These are phyloP conservation scores for Drepana arcuata DNA, from an alignment of 1,140 invertebrate species.

Conservation along the genomic window DNA sequence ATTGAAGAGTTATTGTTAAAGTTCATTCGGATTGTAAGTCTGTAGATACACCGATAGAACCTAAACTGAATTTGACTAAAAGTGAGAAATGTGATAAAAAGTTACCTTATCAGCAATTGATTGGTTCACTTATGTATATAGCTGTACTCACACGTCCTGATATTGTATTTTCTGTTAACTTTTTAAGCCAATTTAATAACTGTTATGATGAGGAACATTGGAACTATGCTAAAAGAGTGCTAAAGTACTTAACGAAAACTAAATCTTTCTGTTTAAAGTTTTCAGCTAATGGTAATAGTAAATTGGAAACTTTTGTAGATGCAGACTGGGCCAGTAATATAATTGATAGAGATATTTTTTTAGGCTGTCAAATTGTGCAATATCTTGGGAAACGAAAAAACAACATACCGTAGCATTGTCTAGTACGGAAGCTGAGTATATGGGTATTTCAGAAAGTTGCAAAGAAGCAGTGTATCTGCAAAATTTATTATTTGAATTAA, in stretches of 20 bases:
- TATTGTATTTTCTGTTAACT: constrained; percentile 7
- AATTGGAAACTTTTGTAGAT: not conserved
- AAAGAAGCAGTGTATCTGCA: not conserved
- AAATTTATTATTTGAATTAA: not conserved
- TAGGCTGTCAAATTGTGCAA: not conserved
- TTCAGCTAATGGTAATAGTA: constrained; percentile 4
- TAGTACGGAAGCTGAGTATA: not conserved
- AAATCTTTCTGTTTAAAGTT: constrained; percentile 3
- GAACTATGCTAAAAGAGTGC: not conserved
- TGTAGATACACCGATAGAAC: constrained; percentile 1
- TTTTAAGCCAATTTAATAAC: constrained; percentile 3
- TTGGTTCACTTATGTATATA: constrained; percentile 5
- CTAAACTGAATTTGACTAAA: constrained; percentile 5
- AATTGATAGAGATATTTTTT: not conserved
- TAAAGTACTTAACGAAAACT: constrained; percentile 5
- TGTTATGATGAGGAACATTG: constrained; percentile 4
- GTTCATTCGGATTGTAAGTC: constrained; percentile 2
- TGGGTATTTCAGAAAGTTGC: not conserved
- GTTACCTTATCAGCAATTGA: constrained; percentile 4
- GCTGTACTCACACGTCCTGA: constrained; percentile 3
- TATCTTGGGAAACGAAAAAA: not conserved
- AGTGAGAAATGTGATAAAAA: not conserved
- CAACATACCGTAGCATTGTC: not conserved
- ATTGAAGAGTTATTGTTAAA: constrained; percentile 2
- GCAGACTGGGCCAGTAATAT: not conserved